phyloP scores from a whole-genome alignment of 2,797 vertebrate species.

The Parauchenoglanis punctatus region DNA sequence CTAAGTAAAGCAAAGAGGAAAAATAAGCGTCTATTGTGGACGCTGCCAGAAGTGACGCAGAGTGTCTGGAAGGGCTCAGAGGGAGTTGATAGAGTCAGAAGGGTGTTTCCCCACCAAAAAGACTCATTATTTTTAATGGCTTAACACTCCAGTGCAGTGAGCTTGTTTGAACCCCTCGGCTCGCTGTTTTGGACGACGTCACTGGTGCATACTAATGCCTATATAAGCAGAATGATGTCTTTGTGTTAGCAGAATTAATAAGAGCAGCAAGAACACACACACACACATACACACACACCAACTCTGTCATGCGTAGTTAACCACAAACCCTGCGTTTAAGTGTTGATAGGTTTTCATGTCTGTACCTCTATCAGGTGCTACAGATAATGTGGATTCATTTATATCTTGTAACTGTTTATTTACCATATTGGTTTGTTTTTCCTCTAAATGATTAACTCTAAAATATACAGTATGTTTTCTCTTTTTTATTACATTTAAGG shows the following conservation, averaged over 20 bases:
- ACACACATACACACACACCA: conserved; percentile 9
- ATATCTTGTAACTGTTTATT: conserved; percentile 2
- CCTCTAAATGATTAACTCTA: background rate
- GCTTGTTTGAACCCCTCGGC: conserved; percentile 77
- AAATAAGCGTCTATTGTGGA: conserved; percentile 52
- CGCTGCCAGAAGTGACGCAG: conserved; percentile 38
- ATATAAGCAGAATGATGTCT: conserved; percentile 77
- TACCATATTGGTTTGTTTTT: background rate
- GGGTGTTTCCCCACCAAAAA: conserved; percentile 50
- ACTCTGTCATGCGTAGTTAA: conserved; percentile 58
- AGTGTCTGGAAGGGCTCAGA: conserved; percentile 29
- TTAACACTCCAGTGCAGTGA: conserved; percentile 80
- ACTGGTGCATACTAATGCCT: conserved; percentile 70
- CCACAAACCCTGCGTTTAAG: conserved; percentile 55
- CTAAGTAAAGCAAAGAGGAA: conserved; percentile 60
- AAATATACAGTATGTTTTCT: background rate
- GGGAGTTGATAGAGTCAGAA: conserved; percentile 56
- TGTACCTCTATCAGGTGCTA: background rate
- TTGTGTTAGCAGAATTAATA: conserved; percentile 80
- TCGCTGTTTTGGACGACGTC: conserved; percentile 74
- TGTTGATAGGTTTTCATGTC: conserved; percentile 55
- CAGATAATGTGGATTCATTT: conserved; percentile 4
- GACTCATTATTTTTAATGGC: conserved; percentile 91
- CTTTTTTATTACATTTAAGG: background rate
- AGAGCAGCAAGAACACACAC: conserved; percentile 58